Evolutionary conservation across 2,797 vertebrate genomes (phyloP), one percentile per base, ranked within the genome.

Genomic region (Numenius phaeopus): DNA sequence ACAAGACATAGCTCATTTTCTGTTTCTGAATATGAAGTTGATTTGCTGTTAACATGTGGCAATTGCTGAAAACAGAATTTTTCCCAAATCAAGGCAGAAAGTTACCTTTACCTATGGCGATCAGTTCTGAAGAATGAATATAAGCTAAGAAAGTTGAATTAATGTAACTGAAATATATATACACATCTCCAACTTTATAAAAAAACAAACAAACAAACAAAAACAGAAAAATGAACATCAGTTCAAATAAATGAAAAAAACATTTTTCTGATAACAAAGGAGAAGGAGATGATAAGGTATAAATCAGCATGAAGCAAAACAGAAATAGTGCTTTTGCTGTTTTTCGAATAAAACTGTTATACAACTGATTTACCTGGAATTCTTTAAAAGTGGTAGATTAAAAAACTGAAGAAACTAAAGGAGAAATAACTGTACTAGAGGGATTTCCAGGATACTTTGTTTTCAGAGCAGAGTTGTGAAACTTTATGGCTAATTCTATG

Each of bases 241-340:
- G 3, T 75, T 88, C 32, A 79, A 83, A 80, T 50, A 62, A 72
- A 46, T 20, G 19, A n/a, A 64, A 10, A 10, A 4, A 5, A 5
- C 5, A 4, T 10, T 89, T 76, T 62, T 26, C 16, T 49, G 12
- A 37, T 66, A 71, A 64, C 42, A 59, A 76, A 17, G 12, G 14
- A 61, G 7, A 40, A 57, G 4, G 20, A 54, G 10, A 47, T 59
- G 2, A n/a, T 39, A 40, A 64, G 22, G 3, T 32, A 44, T 30
- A 79, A 78, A 47, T 29, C 34, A 4, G 78, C 19, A 58, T 62
- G 11, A 83, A 75, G 11, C 5, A 39, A 42, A 50, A 22, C 16
- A 65, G 20, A 47, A 89, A 12, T 11, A 34, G 0, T 22, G 2
- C 1, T 34, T 80, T 58, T 44, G 5, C 37, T 30, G 5, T 80